These are phyloP conservation scores for Cheilosia variabilis DNA, from an alignment of 2,888 invertebrate genomes.

Conservation along the genomic window DNA sequence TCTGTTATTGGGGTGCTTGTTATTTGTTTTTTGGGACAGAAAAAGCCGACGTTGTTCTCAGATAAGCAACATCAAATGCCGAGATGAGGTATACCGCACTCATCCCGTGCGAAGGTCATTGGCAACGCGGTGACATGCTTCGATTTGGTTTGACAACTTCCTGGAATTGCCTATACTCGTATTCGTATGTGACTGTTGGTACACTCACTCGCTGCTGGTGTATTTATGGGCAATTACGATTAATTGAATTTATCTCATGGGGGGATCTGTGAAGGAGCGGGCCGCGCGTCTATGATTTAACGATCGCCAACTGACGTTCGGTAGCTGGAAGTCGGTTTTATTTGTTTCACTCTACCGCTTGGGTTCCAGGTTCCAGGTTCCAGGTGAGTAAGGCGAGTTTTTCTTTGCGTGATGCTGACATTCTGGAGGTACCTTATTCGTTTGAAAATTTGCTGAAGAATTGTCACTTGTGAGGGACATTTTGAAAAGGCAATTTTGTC, in stretches of 20 bases:
- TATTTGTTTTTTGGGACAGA: not conserved
- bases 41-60: slow-evolving; percentile 49
- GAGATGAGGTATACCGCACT: not conserved
- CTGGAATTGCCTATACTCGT: slow-evolving; percentile 48
- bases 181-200: slow-evolving; percentile 19
- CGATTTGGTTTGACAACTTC: slow-evolving; percentile 75
- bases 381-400: not conserved
- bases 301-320: slow-evolving; percentile 58
- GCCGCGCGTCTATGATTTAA: slow-evolving; percentile 54
- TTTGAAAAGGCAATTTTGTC: too few relatives aligned
- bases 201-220: not conserved
- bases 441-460: too few relatives aligned
- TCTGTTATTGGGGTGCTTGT: slow-evolving; percentile 65
- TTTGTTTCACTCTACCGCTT: slow-evolving; percentile 21
- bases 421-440: too few relatives aligned
- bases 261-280: slow-evolving; percentile 57
- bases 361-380: not conserved
- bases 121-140: slow-evolving; percentile 72
- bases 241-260: slow-evolving; percentile 67
- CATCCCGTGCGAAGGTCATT: slow-evolving; percentile 63
- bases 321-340: slow-evolving; percentile 59
- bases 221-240: slow-evolving; percentile 71
- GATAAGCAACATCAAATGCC: slow-evolving; percentile 66
- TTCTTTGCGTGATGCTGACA: not conserved
- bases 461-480: too few relatives aligned